These are phyloP conservation scores for Ailuropoda melanoleuca DNA, from an alignment of 2,113 vertebrate genomes.

Conservation along the genomic window DNA sequence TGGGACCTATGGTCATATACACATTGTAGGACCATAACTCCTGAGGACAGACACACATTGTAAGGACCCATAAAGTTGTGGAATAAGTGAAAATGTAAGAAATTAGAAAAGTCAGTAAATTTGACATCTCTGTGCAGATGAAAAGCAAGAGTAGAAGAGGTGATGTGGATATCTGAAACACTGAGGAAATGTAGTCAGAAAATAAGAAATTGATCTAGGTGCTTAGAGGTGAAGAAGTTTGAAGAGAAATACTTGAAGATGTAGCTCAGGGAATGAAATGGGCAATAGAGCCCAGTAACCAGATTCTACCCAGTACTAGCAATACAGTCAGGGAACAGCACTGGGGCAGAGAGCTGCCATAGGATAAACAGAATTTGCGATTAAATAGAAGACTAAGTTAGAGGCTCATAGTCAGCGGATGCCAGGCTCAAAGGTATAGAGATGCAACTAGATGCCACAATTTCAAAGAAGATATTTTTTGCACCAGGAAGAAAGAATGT, in stretches of 20 bases:
- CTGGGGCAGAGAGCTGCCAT: fast-evolving
- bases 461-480: not conserved
- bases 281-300: not conserved
- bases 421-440: not conserved
- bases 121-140: not conserved
- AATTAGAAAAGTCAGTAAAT: not conserved
- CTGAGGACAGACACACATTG: not conserved
- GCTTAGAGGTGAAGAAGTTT: not conserved
- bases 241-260: not conserved
- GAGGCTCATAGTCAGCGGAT: not conserved
- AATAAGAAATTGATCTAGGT: not conserved
- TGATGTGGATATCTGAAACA: not conserved
- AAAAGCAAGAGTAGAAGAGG: not conserved
- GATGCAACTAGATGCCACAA: not conserved
- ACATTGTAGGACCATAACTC: not conserved
- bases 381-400: not conserved
- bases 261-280: not conserved
- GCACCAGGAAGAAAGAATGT: not conserved
- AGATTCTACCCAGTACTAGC: not conserved
- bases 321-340: not conserved
- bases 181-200: not conserved
- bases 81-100: not conserved
- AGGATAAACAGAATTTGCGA: not conserved
- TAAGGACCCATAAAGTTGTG: not conserved
- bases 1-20: not conserved